These are phyloP conservation scores for Pseudoatta argentina DNA, from an alignment of 1,140 invertebrate genomes.

Conservation along the genomic window DNA sequence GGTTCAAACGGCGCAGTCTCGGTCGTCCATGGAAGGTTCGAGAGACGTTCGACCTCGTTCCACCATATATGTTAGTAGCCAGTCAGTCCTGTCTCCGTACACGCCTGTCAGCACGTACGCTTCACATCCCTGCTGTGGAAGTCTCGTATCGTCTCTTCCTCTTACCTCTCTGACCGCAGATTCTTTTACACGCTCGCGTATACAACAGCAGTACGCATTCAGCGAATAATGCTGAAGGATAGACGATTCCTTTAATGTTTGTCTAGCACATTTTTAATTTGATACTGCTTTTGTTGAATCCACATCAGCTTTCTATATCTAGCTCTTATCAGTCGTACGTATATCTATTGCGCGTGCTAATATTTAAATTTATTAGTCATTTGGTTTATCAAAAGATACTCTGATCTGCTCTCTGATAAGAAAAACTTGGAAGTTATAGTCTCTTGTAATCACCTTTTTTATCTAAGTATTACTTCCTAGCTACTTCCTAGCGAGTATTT, in stretches of 20 bases:
- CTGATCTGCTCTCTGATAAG: not conserved
- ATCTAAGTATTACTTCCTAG: not conserved
- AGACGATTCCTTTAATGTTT: not conserved
- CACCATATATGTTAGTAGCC: conserved; percentile 54
- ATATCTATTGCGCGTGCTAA: not conserved
- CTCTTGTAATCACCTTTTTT: not conserved
- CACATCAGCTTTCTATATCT: not conserved
- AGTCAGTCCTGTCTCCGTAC: conserved; percentile 61
- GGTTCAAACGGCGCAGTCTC: conserved; percentile 43
- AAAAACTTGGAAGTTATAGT: not conserved
- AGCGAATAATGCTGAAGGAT: not conserved
- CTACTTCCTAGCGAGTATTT: not conserved
- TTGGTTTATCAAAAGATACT: not conserved
- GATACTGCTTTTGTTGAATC: not conserved
- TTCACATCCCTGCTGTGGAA: conserved; percentile 39
- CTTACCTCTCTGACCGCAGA: not conserved
- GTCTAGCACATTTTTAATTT: not conserved
- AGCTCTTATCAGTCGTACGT: not conserved
- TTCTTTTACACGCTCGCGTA: conserved; percentile 11
- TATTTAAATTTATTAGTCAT: not conserved
- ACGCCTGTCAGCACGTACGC: conserved; percentile 29
- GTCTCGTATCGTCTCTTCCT: conserved; percentile 35
- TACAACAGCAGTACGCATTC: not conserved
- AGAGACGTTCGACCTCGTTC: conserved; percentile 76
- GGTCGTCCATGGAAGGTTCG: conserved; percentile 66